Conservation (phyloP, 2,113 vertebrate species). For the Emberiza fucata region DNA sequence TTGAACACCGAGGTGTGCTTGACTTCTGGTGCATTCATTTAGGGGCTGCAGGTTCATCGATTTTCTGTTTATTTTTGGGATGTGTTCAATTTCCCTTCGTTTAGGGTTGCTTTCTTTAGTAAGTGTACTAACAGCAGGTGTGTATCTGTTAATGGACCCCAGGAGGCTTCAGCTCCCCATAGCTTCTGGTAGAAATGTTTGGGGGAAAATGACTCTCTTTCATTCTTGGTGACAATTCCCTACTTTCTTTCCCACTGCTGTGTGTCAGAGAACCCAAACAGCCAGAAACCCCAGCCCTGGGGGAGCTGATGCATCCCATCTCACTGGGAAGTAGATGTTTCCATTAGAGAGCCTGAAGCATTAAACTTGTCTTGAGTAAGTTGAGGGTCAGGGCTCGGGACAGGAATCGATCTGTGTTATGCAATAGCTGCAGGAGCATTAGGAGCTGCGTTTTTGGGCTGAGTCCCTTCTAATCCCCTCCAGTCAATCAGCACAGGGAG, state of each 20-base stretch:
- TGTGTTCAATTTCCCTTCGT: not conserved
- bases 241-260: not conserved
- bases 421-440: constrained; percentile 45
- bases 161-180: not conserved
- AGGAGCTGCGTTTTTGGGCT: constrained; percentile 22
- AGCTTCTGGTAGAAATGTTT: not conserved
- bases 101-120: not conserved
- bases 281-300: not conserved
- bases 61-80: not conserved
- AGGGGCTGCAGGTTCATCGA: not conserved
- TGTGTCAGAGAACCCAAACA: not conserved
- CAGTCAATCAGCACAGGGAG: constrained; percentile 19
- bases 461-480: constrained; percentile 35
- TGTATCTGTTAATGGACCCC: not conserved
- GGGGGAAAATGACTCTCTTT: not conserved
- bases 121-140: not conserved
- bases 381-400: not conserved
- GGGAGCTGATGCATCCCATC: not conserved
- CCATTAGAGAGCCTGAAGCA: not conserved
- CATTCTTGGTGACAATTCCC: not conserved
- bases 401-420: not conserved
- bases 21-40: not conserved
- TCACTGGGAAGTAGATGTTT: not conserved
- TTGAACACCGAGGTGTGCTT: not conserved
- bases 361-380: constrained; percentile 46